Base-by-base conservation (phyloP, 2,888 invertebrate genomes). In the Drosophila pseudotalamancana region DNA sequence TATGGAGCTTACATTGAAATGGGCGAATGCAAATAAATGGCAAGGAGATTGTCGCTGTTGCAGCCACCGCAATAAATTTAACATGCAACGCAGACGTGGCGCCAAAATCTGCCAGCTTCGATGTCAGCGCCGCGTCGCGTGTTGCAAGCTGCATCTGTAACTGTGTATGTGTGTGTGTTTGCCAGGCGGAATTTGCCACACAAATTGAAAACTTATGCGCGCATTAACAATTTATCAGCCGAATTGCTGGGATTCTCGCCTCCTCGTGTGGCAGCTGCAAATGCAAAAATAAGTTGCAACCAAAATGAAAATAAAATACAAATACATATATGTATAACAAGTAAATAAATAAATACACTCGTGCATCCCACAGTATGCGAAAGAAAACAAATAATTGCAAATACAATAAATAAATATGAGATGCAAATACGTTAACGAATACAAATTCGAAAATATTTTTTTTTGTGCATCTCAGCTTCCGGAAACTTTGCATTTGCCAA, bases 151-250 rank as follows among this genome's bases (percentile, higher is more conserved):
- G 71, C 71, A 71, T 65, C 65, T 71, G 70, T 71, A 71, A 56
- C 71, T 66, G 55, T 56, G 29, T 29, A 1, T 29, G 12, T 34
- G 14, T 57, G 48, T 48, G 18, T 42, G 40, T 18, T 39, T 71
- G 61, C 56, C 66, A 69, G 60, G 62, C 68, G 74, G 80, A 69
- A 79, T 82, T 77, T 80, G 79, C 79, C 67, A 70, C 77, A 76
- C 84, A 84, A 84, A 86, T 86, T 85, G 83, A 83, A 83, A 83
- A 85, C 77, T 85, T 84, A 83, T 84, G 83, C 72, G 78, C 76
- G 65, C 86, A 86, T 84, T 83, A 86, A 86, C 83, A 84, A 84
- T 83, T 84, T 84, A 84, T 80, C 78, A 76, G 69, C 35, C 55
- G 69, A 85, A 85, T 77, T 73, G 83, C 78, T 78, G 76, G 54